A percentile compares a stretch with the other conserved stretches of the same genome.
Evolutionary conservation across 2,113 vertebrate genomes (phyloP).

Genomic region (Electrona antarctica): DNA sequence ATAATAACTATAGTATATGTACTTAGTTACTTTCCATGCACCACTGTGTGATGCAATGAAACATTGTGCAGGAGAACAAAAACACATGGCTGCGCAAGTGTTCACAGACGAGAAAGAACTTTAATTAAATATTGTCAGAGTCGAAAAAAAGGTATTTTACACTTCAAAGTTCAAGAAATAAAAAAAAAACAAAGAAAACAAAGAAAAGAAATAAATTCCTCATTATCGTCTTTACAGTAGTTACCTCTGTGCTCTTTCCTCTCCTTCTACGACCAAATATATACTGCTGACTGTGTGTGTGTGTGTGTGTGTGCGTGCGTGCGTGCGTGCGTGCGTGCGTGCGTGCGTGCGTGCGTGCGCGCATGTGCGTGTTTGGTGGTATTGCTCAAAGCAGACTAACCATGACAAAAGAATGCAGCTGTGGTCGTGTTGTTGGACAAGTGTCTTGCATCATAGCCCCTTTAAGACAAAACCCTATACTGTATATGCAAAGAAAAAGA

Average conservation of each 20-base stretch:
- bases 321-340: too few species aligned
- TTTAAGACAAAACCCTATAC: conserved; percentile 23
- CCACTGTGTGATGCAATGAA: neutral
- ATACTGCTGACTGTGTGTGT: conserved; percentile 86
- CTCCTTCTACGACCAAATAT: conserved; percentile 63
- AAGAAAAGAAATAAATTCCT: conserved; percentile 66
- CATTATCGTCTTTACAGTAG: conserved; percentile 98
- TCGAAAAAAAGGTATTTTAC: conserved; percentile 96
- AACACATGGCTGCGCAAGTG: conserved; percentile 26
- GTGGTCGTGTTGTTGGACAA: conserved; percentile 39
- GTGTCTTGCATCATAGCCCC: conserved; percentile 45
- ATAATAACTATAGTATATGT: too few species aligned
- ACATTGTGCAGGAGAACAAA: conserved; percentile 12
- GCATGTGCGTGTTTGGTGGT: neutral
- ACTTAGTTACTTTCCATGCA: too few species aligned
- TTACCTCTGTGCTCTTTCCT: conserved; percentile 77
- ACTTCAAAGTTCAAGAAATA: conserved; percentile 91
- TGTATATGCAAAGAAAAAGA: conserved; percentile 38
- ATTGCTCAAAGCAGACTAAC: conserved; percentile 50
- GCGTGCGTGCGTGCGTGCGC: neutral
- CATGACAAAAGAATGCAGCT: conserved; percentile 20
- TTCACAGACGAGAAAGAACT: conserved; percentile 99
- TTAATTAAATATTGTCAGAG: conserved; percentile 99
- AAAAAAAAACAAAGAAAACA: conserved; percentile 87
- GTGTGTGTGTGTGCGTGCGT: conserved; percentile 5